Evolutionary conservation across 2,797 vertebrate species (phyloP), one percentile per base, ranked within the genome.

Genomic region (Hoplostethus atlanticus): DNA sequence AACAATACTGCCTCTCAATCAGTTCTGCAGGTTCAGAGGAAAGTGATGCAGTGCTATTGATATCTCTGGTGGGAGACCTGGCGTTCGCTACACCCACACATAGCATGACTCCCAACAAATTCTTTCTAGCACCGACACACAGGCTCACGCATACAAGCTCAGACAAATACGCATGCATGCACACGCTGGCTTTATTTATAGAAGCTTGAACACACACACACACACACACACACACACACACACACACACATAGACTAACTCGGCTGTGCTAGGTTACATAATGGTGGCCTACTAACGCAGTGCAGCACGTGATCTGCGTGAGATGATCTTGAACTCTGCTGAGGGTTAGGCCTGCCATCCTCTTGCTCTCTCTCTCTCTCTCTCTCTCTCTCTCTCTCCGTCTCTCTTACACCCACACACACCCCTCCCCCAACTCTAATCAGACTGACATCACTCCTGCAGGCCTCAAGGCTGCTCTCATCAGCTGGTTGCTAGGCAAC

Each of bases 401-500:
- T 21, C 21, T 21, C 62, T 36, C 54, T 38, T 72, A 21, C 42
- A 58, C 67, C n/a, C 3, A 68, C 56, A 40, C 82, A 62, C 69
- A 57, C 61, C 71, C 81, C 78, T 71, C 81, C 84, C 78, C 83
- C 69, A 60, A 70, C 58, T 71, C 64, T 87, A 80, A 86, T 76
- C 87, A 67, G n/a, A 30, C 84, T 77, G 91, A 78, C 77, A 88
- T 91, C 86, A 92, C 81, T 73, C 82, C 71, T 84, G 51, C 65
- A 71, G 84, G 87, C 92, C 91, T 84, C 76, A 79, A 61, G 92
- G 81, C 79, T 91, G 86, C 90, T 46, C 87, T 87, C 90, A 91
- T 91, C 80, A 62, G 79, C 58, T 17, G 0, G 95, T 92, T 96
- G 94, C 95, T 91, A 91, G 72, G 89, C 89, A 92, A 95, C 94